Conservation (phyloP, 2,113 vertebrate species). For the Muscicapa adusta region DNA sequence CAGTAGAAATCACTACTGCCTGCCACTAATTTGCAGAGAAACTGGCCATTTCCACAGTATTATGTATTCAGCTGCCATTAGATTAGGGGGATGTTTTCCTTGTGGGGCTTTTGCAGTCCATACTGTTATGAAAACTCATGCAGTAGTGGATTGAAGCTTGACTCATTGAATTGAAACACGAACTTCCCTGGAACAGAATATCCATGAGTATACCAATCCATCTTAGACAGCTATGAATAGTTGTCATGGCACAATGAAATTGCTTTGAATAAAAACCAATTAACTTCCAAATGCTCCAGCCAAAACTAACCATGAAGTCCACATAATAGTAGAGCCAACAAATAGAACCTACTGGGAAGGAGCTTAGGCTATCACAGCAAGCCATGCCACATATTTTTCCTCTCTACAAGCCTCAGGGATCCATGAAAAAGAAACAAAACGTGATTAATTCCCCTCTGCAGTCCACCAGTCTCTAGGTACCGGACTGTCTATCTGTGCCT, state of each 20-base stretch:
- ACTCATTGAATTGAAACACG: not conserved
- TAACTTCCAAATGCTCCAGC: not conserved
- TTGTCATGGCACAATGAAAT: not conserved
- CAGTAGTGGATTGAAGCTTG: not conserved
- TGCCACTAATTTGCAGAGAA: not conserved
- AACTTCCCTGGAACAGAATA: not conserved
- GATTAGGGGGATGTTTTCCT: not conserved
- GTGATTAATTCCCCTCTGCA: not conserved
- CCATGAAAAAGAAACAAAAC: not conserved
- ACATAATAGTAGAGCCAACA: not conserved
- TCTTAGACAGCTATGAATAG: not conserved
- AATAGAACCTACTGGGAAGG: not conserved
- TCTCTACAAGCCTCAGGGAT: not conserved
- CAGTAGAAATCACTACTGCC: not conserved
- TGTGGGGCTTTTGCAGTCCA: not conserved
- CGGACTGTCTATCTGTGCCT: not conserved
- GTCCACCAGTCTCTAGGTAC: not conserved
- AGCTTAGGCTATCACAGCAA: not conserved
- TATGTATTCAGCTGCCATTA: not conserved
- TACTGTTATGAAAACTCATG: not conserved
- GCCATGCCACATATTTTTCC: not conserved
- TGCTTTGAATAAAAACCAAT: not conserved
- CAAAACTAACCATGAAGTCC: not conserved
- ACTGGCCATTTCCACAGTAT: not conserved
- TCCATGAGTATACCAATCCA: not conserved